A percentile compares a stretch with the other conserved stretches of the same genome.
Conservation (phyloP, 1,140 invertebrate species). For the Drosophila prosaltans region DNA sequence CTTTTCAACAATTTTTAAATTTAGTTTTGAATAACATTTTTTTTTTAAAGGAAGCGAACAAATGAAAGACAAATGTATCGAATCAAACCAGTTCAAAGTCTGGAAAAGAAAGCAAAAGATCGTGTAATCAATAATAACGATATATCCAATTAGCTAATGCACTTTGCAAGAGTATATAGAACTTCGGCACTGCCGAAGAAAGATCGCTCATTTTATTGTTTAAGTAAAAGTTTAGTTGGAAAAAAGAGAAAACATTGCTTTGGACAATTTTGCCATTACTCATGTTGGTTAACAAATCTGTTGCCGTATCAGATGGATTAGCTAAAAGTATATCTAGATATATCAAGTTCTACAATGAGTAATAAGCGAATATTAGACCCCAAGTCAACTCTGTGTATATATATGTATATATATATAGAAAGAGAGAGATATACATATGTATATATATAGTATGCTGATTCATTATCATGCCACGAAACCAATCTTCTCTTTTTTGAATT, state of each 20-base stretch:
- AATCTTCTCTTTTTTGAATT: background rate
- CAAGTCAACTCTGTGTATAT: background rate
- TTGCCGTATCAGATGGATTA: background rate
- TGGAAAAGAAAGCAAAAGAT: no score
- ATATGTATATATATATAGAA: no score
- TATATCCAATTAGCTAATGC: background rate
- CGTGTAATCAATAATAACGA: no score
- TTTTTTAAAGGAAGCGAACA: no score
- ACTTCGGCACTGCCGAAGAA: background rate
- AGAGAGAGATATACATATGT: no score
- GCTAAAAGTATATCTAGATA: background rate
- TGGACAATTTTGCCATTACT: background rate
- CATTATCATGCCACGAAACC: background rate
- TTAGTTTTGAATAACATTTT: no score
- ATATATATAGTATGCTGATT: conserved; percentile 2
- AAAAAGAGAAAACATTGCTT: no score
- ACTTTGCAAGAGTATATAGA: background rate
- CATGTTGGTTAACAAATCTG: background rate
- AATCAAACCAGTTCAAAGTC: no score
- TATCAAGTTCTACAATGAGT: background rate
- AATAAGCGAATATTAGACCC: no score
- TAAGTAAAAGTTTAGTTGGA: background rate
- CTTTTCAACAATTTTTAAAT: no score
- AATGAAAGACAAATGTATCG: no score
- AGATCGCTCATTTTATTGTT: no score